These are phyloP conservation scores for Pungitius pungitius DNA, from an alignment of 2,113 vertebrate species.

Conservation along the genomic window DNA sequence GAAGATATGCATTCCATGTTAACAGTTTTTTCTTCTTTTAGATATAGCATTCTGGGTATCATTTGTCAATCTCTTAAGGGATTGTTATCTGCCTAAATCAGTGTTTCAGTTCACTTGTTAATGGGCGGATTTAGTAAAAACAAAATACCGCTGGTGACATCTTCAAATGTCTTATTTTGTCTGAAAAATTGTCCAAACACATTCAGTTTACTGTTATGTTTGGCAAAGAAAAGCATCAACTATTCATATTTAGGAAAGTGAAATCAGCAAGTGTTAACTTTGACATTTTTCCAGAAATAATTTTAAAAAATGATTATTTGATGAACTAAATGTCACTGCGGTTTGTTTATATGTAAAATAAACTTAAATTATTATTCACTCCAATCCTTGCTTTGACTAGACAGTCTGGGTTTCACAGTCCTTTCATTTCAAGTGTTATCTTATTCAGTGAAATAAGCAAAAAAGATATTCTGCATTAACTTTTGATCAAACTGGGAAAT, in stretches of 20 bases:
- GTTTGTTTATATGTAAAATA: conserved; percentile 12
- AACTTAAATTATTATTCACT: conserved; percentile 45
- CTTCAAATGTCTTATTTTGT: neutral
- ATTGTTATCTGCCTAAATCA: neutral
- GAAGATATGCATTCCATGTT: neutral
- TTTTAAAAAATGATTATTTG: neutral
- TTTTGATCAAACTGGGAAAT: conserved; percentile 65
- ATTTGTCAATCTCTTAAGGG: neutral
- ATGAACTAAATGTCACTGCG: neutral
- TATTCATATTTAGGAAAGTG: neutral
- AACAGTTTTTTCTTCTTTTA: neutral
- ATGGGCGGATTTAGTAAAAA: neutral
- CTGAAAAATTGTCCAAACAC: neutral
- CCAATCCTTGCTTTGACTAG: conserved; percentile 34
- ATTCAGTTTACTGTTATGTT: neutral
- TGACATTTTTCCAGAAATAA: neutral
- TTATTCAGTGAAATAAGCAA: conserved; percentile 54
- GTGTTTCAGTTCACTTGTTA: neutral
- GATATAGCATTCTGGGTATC: neutral
- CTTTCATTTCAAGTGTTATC: conserved; percentile 40
- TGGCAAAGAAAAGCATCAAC: neutral
- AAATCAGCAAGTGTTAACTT: neutral
- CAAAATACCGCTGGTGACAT: neutral
- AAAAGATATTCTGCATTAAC: conserved; percentile 61
- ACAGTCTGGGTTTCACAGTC: conserved; percentile 31